Conservation (phyloP, 2,888 invertebrate species). For the Mythimna impura region DNA sequence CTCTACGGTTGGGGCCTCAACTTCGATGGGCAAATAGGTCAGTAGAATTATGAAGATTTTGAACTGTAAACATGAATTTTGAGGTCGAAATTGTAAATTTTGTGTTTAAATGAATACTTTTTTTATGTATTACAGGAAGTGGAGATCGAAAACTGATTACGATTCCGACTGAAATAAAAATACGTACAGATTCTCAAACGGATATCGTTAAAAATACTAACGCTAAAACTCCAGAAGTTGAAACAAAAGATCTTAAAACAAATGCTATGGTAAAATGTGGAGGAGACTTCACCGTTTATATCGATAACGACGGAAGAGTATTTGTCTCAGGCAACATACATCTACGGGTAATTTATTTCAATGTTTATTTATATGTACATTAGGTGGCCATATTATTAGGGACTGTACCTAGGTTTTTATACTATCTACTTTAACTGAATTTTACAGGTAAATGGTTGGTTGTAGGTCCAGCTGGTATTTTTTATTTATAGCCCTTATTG, state of each 20-base stretch:
- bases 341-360: slow-evolving; percentile 71
- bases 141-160: slow-evolving; percentile 91
- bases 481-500: no score
- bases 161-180: slow-evolving; percentile 90
- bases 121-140: slow-evolving; percentile 79
- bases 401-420: no score
- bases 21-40: slow-evolving; percentile 96
- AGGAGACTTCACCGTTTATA: slow-evolving; percentile 94
- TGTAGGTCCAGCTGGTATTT: no score
- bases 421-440: no score
- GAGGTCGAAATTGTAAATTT: no score
- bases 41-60: slow-evolving; percentile 37
- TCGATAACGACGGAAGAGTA: slow-evolving; percentile 92
- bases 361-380: background rate
- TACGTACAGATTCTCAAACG: slow-evolving; percentile 78
- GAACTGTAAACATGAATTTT: no score
- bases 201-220: slow-evolving; percentile 73
- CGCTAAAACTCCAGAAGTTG: slow-evolving; percentile 71
- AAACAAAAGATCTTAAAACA: slow-evolving; percentile 70
- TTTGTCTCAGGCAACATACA: slow-evolving; percentile 94
- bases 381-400: no score
- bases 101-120: no score
- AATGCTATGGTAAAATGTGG: slow-evolving; percentile 92
- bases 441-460: no score
- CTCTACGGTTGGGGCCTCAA: slow-evolving; percentile 97